Evolutionary conservation across 2,113 vertebrate species (phyloP).

Genomic region (Podarcis cretensis): DNA sequence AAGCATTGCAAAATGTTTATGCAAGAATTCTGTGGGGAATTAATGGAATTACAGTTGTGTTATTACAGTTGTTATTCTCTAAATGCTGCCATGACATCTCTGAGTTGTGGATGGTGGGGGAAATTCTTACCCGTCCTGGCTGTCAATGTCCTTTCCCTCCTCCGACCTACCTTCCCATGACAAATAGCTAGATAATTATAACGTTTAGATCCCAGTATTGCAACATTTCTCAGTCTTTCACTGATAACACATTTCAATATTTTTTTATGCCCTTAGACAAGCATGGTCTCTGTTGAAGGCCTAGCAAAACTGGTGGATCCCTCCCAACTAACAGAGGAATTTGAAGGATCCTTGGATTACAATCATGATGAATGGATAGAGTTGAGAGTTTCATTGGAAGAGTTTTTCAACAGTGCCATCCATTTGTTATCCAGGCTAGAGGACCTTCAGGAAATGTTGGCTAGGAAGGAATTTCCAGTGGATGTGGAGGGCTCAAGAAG

Average conservation of each 20-base stretch:
- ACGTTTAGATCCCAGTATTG: conserved; percentile 22
- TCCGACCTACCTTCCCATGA: background rate
- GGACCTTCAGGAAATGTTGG: conserved; percentile 95
- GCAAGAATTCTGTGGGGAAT: no score
- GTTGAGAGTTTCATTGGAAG: conserved; percentile 91
- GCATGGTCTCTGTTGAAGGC: conserved; percentile 97
- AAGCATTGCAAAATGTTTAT: background rate
- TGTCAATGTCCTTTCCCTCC: background rate
- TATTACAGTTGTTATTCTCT: background rate
- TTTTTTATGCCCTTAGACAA: conserved; percentile 82
- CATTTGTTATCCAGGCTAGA: conserved; percentile 94
- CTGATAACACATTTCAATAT: conserved; percentile 26
- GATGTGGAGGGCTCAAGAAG: conserved; percentile 95
- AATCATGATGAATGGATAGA: conserved; percentile 99
- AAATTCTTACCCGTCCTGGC: background rate
- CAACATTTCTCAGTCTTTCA: conserved; percentile 22
- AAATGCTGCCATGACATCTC: no score
- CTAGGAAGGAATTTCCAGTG: conserved; percentile 95
- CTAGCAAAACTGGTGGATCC: conserved; percentile 96
- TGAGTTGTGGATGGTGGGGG: background rate
- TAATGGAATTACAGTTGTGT: background rate
- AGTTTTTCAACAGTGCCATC: conserved; percentile 93
- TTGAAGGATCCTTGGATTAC: conserved; percentile 97
- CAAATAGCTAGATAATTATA: background rate
- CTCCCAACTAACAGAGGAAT: conserved; percentile 96